Evolutionary conservation across 1,140 invertebrate species (phyloP), one percentile per base, ranked within the genome.

Genomic region (Subanguina moxae): DNA sequence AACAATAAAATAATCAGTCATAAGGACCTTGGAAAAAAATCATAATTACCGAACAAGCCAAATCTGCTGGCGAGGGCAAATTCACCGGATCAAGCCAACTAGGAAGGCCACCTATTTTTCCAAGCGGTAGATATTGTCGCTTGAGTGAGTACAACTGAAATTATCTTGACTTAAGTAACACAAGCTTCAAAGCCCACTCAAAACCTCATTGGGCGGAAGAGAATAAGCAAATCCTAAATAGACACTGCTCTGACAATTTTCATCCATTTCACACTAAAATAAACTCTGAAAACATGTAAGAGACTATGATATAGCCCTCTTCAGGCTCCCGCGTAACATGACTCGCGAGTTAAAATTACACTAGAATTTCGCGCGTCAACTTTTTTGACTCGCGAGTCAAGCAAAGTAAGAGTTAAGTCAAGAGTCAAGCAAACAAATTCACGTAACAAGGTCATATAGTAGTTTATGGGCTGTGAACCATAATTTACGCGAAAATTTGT

Each of bases 91-190:
- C 68, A 21, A 75, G 57, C 74, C 74, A 75, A 21, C 59, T 57
- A 17, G 74, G 74, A 46, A 62, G 58, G 17, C 48, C 74, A 32
- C 74, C 74, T 42, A 75, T 57, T 68, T 75, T 75, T 15, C 74
- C 74, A 1, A 77, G 32, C 3, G 74, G 74, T n/a, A 75, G 64
- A 65, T 67, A 75, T 9, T 67, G 64, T 1, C 68, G 25, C 32
- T 74, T 28, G 9, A 75, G 52, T 17, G 45, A 23, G 38, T 52
- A 74, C n/a, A 59, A 38, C 32, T 38, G 11, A 38, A 38, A 5
- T 38, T 38, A 38, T 38, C 11, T 38, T 38, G 32, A 38, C 11
- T 5, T 38, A 3, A 38, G 32, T 3, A 38, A 38, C 32, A 38
- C 32, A n/a, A n/a, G n/a, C n/a, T n/a, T n/a, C n/a, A n/a, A n/a